phyloP scores from a whole-genome alignment of 2,797 vertebrate species.

The Hafferia zeledoni region DNA sequence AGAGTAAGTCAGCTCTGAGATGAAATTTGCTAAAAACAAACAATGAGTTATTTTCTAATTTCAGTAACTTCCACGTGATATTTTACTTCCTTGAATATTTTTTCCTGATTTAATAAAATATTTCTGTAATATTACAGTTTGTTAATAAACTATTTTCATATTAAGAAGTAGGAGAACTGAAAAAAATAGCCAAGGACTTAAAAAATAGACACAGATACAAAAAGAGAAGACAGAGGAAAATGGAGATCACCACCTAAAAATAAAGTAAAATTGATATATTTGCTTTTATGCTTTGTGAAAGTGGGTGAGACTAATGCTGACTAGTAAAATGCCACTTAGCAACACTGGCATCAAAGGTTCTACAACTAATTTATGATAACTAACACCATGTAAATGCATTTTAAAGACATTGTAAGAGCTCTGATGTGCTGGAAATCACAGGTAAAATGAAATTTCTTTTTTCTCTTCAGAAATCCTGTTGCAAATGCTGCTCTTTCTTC shows the following conservation, averaged over 20 bases:
- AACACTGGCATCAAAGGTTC: background rate
- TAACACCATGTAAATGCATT: background rate
- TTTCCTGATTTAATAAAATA: background rate
- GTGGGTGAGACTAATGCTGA: background rate
- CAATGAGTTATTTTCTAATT: background rate
- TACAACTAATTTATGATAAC: background rate
- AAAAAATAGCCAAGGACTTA: background rate
- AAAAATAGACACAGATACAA: background rate
- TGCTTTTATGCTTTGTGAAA: background rate
- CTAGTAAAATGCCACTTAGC: background rate
- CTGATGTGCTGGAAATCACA: background rate
- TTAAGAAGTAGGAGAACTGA: background rate
- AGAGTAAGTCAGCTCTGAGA: background rate
- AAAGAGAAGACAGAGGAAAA: background rate
- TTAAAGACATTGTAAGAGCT: background rate
- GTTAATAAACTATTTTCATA: background rate
- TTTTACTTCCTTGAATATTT: background rate
- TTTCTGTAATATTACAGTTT: background rate
- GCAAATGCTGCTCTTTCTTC: background rate
- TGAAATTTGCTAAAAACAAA: background rate
- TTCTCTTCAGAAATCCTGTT: background rate
- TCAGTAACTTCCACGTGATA: background rate
- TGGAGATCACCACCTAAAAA: background rate
- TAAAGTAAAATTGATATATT: background rate
- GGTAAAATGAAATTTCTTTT: background rate